phyloP scores from a whole-genome alignment of 2,888 invertebrate genomes.

The Drosophila anomalata region DNA sequence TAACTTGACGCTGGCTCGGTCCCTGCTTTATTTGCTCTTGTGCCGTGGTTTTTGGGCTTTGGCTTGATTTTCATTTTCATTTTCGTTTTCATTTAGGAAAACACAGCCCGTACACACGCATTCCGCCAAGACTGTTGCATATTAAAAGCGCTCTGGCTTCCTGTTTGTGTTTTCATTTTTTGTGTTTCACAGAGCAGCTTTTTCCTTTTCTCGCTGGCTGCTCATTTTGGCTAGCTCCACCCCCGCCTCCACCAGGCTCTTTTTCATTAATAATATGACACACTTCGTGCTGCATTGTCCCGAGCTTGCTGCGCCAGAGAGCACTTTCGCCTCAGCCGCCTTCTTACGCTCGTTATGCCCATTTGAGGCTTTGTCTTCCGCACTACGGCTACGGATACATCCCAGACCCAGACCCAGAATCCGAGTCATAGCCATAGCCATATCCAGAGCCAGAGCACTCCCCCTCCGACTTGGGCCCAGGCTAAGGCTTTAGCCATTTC shows the following conservation, averaged over 20 bases:
- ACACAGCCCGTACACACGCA: conserved; percentile 31
- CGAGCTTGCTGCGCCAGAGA: conserved; percentile 70
- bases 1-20: conserved; percentile 73
- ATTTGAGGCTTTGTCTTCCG: conserved; percentile 76
- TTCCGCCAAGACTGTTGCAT: conserved; percentile 63
- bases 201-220: conserved; percentile 41
- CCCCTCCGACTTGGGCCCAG: neutral
- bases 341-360: conserved; percentile 80
- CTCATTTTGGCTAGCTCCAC: conserved; percentile 53
- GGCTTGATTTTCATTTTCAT: conserved; percentile 72
- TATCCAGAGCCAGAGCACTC: no score
- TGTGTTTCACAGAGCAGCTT: conserved; percentile 6
- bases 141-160: conserved; percentile 68
- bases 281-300: conserved; percentile 74
- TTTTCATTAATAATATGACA: conserved; percentile 78
- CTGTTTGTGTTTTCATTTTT: conserved; percentile 56
- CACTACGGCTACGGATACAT: neutral
- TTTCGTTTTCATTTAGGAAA: conserved; percentile 68
- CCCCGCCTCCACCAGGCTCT: conserved; percentile 9
- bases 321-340: conserved; percentile 75
- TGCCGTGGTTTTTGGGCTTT: conserved; percentile 53
- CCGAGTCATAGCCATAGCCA: conserved; percentile 20
- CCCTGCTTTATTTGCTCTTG: conserved; percentile 63
- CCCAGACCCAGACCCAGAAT: conserved; percentile 21
- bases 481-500: conserved; percentile 59